A percentile compares a stretch with the other conserved stretches of the same genome.
phyloP scores from a whole-genome alignment of 2,113 vertebrate genomes.

The Oceanites oceanicus region DNA sequence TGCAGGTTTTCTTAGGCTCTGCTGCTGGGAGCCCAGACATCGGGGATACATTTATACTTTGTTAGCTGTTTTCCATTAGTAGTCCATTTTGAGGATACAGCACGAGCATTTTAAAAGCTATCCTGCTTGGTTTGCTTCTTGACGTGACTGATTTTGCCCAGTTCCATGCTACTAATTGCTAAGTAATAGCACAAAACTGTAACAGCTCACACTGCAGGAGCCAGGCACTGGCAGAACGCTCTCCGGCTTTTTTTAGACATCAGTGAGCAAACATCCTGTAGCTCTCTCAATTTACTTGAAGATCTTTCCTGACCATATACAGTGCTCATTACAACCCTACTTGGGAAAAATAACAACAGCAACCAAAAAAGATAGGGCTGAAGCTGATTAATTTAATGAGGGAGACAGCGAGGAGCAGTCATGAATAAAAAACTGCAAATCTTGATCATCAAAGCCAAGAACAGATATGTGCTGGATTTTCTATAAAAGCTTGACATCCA shows the following conservation, averaged over 20 bases:
- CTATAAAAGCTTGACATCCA: not conserved
- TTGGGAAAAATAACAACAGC: not conserved
- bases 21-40: not conserved
- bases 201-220: not conserved
- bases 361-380: not conserved
- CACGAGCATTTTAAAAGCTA: not conserved
- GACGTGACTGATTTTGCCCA: not conserved
- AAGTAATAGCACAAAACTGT: not conserved
- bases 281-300: not conserved
- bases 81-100: not conserved
- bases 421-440: not conserved
- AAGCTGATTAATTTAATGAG: not conserved
- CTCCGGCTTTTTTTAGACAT: not conserved
- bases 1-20: not conserved
- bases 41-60: not conserved
- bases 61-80: not conserved
- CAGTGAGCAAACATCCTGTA: not conserved
- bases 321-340: not conserved
- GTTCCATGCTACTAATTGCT: not conserved
- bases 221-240: not conserved
- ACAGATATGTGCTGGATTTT: not conserved
- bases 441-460: not conserved
- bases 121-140: not conserved
- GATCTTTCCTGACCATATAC: not conserved
- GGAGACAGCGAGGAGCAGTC: not conserved